These are phyloP conservation scores for Channa argus DNA, from an alignment of 2,113 vertebrate species.

Conservation along the genomic window DNA sequence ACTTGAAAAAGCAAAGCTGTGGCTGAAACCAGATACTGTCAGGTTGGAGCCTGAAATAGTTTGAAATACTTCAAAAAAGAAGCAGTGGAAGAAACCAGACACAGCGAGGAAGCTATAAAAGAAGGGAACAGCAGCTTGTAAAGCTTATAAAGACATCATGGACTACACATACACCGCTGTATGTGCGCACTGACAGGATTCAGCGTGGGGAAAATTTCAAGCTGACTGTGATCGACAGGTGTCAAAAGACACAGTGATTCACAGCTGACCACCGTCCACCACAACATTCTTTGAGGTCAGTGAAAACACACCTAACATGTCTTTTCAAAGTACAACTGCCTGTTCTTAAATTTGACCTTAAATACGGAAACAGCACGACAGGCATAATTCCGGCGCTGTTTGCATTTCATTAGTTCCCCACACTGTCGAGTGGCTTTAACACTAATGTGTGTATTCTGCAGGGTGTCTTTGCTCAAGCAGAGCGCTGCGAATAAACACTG, in stretches of 20 bases:
- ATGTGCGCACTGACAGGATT: too few species aligned
- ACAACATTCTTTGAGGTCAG: not conserved
- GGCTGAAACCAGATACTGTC: conserved; percentile 36
- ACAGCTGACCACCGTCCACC: too few species aligned
- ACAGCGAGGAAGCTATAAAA: conserved; percentile 19
- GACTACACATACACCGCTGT: not conserved
- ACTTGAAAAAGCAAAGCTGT: conserved; percentile 44
- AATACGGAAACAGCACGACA: not conserved
- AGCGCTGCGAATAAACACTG: conserved; percentile 46
- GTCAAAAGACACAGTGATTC: too few species aligned
- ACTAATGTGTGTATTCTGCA: conserved; percentile 1
- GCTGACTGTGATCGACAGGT: too few species aligned
- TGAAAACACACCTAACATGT: not conserved
- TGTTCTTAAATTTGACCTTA: conserved; percentile 5
- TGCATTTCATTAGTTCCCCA: conserved; percentile 15
- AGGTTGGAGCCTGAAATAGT: conserved; percentile 24
- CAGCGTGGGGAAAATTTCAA: too few species aligned
- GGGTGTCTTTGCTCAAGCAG: conserved; percentile 38
- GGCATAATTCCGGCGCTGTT: not conserved
- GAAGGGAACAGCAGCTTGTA: conserved; percentile 21
- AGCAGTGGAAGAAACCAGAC: not conserved
- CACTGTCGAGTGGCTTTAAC: not conserved
- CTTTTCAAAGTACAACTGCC: conserved; percentile 4
- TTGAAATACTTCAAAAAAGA: conserved; percentile 37
- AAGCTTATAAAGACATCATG: conserved; percentile 9